Conservation (phyloP, 92 coral and sea anemone genomes). For the Porites rus region DNA sequence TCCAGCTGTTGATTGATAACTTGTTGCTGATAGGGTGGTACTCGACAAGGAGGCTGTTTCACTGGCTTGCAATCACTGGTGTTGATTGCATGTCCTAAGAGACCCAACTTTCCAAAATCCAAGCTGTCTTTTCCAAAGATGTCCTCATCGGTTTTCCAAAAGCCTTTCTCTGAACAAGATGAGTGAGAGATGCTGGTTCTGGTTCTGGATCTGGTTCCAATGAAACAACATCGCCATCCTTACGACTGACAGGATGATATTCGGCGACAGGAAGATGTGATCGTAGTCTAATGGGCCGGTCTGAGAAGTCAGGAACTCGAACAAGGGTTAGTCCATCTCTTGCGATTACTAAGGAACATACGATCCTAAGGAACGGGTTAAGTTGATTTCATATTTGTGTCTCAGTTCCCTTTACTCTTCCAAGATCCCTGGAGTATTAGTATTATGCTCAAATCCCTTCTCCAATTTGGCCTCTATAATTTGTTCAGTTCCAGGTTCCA, state of each 20-base stretch:
- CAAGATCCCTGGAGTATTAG: slow-evolving; percentile 48
- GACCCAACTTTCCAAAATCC: slow-evolving; percentile 38
- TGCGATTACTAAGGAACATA: slow-evolving; percentile 40
- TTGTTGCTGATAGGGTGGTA: slow-evolving; percentile 10
- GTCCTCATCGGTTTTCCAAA: slow-evolving; percentile 31
- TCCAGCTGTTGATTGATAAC: slow-evolving; percentile 34
- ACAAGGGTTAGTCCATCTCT: slow-evolving; percentile 33
- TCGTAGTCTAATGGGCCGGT: slow-evolving; percentile 17
- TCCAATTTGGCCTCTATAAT: slow-evolving; percentile 11
- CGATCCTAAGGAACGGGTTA: slow-evolving; percentile 30
- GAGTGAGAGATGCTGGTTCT: not conserved
- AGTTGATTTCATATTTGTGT: slow-evolving; percentile 4
- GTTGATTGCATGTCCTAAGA: slow-evolving; percentile 39
- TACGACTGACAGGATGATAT: not conserved
- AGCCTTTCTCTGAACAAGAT: slow-evolving; percentile 2
- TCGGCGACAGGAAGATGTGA: slow-evolving; percentile 7
- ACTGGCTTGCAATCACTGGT: slow-evolving; percentile 20
- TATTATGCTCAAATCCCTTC: slow-evolving; percentile 24
- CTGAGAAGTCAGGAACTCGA: slow-evolving; percentile 33
- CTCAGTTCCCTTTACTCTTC: slow-evolving; percentile 27
- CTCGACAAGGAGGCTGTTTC: not conserved
- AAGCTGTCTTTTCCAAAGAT: slow-evolving; percentile 37
- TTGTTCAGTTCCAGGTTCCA: slow-evolving; percentile 42
- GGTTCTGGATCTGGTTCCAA: not conserved
- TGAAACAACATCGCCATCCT: too few species aligned